Evolutionary conservation across 2,888 invertebrate genomes (phyloP), one percentile per base, ranked within the genome.

Genomic region (Drosophila prostipennis): DNA sequence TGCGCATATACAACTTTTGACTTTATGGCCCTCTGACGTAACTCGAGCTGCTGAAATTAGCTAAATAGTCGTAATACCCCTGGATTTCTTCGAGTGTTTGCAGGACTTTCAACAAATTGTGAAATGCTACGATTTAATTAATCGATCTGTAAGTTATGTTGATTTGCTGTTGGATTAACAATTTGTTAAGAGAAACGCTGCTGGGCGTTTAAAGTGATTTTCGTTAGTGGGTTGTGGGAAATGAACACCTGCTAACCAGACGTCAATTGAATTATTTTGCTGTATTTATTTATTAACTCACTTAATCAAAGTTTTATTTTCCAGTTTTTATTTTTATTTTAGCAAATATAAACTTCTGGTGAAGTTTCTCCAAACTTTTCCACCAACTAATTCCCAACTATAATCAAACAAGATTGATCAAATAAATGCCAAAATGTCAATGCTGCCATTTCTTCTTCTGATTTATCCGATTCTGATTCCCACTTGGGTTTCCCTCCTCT

Each of bases 21-120:
- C 67, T 71, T 71, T 72, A 71, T 56, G 73, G 64, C 72, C 45
- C 79, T 72, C 56, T 83, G 83, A 83, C 88, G 88, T 82, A 87
- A 87, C 85, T 73, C 49, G 19, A 69, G 73, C 40, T 60, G 79
- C 76, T 76, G 68, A 78, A 80, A 80, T 79, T 85, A 85, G 79
- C 54, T 40, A 79, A 58, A 36, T 46, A 32, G 46, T 16, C 29
- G 46, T 46, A 46, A 46, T 23, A 14, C 16, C 19, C 26, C 10
- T 10, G 26, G 48, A 55, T 26, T 14, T 57, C 58, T n/a, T 19
- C 0, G 32, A 6, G 6, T 16, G 16, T 7, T 7, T 11, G 16
- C 16, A 42, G 64, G 63, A 42, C 16, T 63, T 48, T 16, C 13
- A 48, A 1, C 34, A 13, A 48, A 34, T 48, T 63, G 63, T 63